Evolutionary conservation across 30 jellyfish, hydroid and myxozoan species (phyloP).

Genomic region (Turritopsis dohrnii): DNA sequence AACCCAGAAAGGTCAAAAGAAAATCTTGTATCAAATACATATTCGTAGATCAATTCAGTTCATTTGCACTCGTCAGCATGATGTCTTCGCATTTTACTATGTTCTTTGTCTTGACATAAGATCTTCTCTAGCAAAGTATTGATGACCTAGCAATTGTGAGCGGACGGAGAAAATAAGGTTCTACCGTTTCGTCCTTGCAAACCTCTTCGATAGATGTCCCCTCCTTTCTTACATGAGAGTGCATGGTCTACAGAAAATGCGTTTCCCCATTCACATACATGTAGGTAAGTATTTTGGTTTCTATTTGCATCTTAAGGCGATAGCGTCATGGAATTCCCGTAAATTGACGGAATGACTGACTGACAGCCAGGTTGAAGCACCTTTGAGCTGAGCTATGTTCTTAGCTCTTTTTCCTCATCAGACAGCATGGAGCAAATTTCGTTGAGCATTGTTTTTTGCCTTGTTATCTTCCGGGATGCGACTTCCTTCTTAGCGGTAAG

Average conservation of each 20-base stretch:
- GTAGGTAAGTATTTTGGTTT: neutral
- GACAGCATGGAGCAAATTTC: neutral
- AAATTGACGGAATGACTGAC: neutral
- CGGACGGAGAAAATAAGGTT: no score
- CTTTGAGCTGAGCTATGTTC: no score
- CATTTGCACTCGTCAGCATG: no score
- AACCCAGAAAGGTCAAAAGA: no score
- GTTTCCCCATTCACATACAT: neutral
- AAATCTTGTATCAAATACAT: no score
- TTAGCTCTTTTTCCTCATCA: neutral
- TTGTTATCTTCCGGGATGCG: neutral
- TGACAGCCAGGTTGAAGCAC: neutral
- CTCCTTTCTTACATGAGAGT: neutral
- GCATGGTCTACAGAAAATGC: neutral
- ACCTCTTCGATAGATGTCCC: neutral
- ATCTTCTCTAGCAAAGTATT: no score
- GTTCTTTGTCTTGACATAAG: no score
- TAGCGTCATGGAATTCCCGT: neutral
- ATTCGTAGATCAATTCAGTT: no score
- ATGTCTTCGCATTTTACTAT: no score
- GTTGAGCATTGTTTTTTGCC: neutral
- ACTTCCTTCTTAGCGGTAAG: neutral
- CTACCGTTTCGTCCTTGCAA: no score
- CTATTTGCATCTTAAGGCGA: neutral
- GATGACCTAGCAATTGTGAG: neutral